Evolutionary conservation across 2,113 vertebrate genomes (phyloP), one percentile per base, ranked within the genome.

Genomic region (Agapornis roseicollis): DNA sequence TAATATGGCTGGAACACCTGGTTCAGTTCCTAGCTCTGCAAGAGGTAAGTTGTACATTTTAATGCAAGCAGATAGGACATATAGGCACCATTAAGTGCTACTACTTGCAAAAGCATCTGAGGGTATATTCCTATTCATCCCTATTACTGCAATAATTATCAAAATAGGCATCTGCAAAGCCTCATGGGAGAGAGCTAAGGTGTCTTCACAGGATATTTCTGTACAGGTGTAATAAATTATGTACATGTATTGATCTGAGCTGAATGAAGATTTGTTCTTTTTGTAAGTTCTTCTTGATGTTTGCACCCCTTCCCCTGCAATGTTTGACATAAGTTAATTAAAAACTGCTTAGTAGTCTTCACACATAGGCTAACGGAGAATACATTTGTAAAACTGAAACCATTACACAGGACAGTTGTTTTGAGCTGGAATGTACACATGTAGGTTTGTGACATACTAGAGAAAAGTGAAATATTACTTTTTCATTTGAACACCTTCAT

Each of bases 241-340:
- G 37, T 80, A 92, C 82, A 29, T 25, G 37, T 61, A 88, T 93
- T 93, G 92, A 88, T 94, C 88, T 95, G 85, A 96, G 85, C 72
- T 93, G 95, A 94, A 96, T 88, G 80, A 93, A 96, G 85, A 96
- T 96, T 93, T 93, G 93, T 91, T 93, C 71, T 70, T 91, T 71
- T 87, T 72, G 49, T 85, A 89, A 91, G 66, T 89, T 89, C 81
- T 61, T 91, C 81, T 84, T 92, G 88, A 91, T 90, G 52, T 74
- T n/a, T n/a, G n/a, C n/a, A 70, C 47, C 0, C 2, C 88, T 69
- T n/a, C n/a, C n/a, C n/a, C 55, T 63, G 87, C 81, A 91, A 89
- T 55, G 2, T 88, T 84, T 85, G 29, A 90, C 90, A 79, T 68
- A 88, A 96, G 78, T 95, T 96, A 96, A 96, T 96, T 96, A 91